phyloP scores from a whole-genome alignment of 2,797 vertebrate genomes.

The Tadarida brasiliensis region DNA sequence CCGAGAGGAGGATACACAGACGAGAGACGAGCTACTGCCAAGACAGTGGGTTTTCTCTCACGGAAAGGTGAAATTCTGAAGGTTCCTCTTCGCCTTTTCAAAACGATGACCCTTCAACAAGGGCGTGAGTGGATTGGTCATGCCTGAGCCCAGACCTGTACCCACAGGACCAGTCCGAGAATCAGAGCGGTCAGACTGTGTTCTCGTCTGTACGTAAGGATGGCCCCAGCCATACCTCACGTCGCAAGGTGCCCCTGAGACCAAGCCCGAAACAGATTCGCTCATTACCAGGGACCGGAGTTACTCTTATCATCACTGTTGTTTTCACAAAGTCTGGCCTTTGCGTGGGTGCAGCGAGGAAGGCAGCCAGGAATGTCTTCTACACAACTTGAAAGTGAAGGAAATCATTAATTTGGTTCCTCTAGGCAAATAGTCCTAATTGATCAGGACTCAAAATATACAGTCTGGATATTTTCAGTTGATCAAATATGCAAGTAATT shows the following conservation, averaged over 20 bases:
- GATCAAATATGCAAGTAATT: constrained; percentile 67
- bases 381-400: constrained; percentile 19
- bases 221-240: fast-evolving
- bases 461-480: constrained; percentile 46
- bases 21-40: neutral
- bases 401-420: constrained; percentile 56
- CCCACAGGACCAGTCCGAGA: fast-evolving
- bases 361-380: constrained; percentile 34
- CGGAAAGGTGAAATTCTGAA: neutral
- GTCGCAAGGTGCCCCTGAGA: neutral
- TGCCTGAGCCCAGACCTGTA: fast-evolving
- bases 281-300: too few species aligned
- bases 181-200: fast-evolving
- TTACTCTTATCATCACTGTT: neutral
- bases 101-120: neutral
- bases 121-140: neutral
- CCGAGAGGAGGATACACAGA: neutral
- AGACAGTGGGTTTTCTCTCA: neutral
- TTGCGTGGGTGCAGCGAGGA: neutral
- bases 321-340: neutral
- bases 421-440: constrained; percentile 19
- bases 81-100: neutral
- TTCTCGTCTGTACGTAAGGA: neutral
- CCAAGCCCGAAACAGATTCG: neutral
- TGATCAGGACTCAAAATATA: constrained; percentile 63